Conservation (phyloP, 1,140 invertebrate genomes). For the Aphelenchoides fujianensis region DNA sequence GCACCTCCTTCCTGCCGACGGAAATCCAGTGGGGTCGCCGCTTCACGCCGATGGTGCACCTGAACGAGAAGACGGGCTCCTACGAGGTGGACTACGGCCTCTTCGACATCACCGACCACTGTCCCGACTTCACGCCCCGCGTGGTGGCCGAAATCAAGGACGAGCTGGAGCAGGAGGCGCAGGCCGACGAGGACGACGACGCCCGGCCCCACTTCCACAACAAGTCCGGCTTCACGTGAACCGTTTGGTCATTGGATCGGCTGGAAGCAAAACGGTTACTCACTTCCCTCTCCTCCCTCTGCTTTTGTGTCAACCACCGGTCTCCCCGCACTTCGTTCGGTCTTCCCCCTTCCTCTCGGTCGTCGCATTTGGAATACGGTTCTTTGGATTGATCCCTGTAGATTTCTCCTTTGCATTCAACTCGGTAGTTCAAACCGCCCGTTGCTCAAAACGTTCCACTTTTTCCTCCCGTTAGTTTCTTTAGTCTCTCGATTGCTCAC, state of each 20-base stretch:
- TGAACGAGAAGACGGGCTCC: slow-evolving; percentile 65
- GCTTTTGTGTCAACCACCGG: no score
- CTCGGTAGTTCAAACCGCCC: no score
- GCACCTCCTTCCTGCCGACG: slow-evolving; percentile 66
- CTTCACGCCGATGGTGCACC: slow-evolving; percentile 64
- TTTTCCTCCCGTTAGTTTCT: no score
- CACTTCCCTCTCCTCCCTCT: no score
- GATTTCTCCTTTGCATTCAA: no score
- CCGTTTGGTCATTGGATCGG: slow-evolving; percentile 6
- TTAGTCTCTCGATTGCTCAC: no score
- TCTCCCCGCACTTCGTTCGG: no score
- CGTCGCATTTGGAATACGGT: no score
- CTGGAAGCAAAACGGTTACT: slow-evolving; percentile 16
- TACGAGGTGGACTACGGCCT: slow-evolving; percentile 66
- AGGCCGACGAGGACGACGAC: slow-evolving; percentile 9
- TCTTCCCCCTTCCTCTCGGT: no score
- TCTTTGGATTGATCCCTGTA: no score
- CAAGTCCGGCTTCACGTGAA: slow-evolving; percentile 20
- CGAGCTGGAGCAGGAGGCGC: slow-evolving; percentile 14
- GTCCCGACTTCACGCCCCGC: slow-evolving; percentile 18
- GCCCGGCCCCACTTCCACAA: not conserved
- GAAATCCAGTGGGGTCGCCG: slow-evolving; percentile 67
- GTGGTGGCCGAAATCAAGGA: slow-evolving; percentile 27
- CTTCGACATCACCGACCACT: slow-evolving; percentile 65
- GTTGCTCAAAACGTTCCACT: no score